These are phyloP conservation scores for Montipora efflorescens DNA, from an alignment of 64 coral and sea anemone species.

Conservation along the genomic window DNA sequence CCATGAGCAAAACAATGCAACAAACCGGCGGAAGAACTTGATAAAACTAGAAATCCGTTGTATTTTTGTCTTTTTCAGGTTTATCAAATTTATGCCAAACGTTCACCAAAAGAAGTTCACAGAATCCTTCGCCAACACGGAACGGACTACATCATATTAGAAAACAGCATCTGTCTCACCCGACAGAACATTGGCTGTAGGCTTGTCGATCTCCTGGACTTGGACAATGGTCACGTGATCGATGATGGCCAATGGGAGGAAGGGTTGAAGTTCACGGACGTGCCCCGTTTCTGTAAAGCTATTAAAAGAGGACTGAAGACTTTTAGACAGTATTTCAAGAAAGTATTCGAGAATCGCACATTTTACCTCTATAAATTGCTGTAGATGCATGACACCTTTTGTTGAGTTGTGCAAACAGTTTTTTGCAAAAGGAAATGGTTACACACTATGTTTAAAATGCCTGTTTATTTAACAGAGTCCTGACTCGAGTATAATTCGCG, in stretches of 20 bases:
- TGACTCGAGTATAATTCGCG: not conserved
- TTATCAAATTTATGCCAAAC: conserved; percentile 95
- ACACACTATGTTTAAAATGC: not conserved
- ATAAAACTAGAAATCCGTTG: not conserved
- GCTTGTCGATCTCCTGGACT: conserved; percentile 89
- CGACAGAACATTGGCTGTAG: conserved; percentile 61
- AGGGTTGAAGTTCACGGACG: conserved; percentile 52
- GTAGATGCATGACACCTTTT: not conserved
- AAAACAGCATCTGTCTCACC: conserved; percentile 98
- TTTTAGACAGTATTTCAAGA: conserved; percentile 90
- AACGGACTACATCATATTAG: conserved; percentile 93
- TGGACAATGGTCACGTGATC: conserved; percentile 95
- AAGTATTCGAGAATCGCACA: conserved; percentile 96
- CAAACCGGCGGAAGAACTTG: no score
- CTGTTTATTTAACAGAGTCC: not conserved
- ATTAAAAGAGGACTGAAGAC: conserved; percentile 71
- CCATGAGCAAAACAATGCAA: no score
- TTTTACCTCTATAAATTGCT: conserved; percentile 91
- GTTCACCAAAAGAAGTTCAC: conserved; percentile 78
- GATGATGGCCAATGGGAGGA: conserved; percentile 70
- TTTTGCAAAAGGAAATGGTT: not conserved
- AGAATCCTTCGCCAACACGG: conserved; percentile 89
- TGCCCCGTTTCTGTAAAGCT: conserved; percentile 93
- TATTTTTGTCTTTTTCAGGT: conserved; percentile 52
- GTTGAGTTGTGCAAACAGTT: not conserved